phyloP scores from a whole-genome alignment of 2,113 vertebrate species.

The Trinectes maculatus region DNA sequence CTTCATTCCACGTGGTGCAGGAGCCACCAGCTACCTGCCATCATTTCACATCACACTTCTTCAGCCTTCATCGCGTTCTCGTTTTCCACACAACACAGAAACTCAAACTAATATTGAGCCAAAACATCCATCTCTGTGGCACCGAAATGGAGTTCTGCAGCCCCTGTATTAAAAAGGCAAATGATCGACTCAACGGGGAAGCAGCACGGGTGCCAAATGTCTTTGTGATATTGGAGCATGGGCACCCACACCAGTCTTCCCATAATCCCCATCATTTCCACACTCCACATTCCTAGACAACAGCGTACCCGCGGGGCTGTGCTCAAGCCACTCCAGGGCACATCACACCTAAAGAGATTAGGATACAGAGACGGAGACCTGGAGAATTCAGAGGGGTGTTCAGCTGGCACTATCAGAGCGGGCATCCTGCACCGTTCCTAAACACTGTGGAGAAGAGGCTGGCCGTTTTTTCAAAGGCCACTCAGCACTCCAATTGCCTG shows the following conservation, averaged over 20 bases:
- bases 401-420: conserved; percentile 82
- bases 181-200: conserved; percentile 78
- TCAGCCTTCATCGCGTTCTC: conserved; percentile 62
- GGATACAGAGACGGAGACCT: conserved; percentile 84
- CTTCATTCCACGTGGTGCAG: conserved; percentile 75
- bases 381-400: conserved; percentile 83
- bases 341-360: conserved; percentile 88
- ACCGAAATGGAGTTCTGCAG: conserved; percentile 68
- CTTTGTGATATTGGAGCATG: conserved; percentile 82
- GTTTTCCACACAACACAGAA: conserved; percentile 69
- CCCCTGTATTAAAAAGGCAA: conserved; percentile 74
- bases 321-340: conserved; percentile 82
- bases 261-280: conserved; percentile 85
- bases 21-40: conserved; percentile 72
- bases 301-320: conserved; percentile 80
- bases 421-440: conserved; percentile 83
- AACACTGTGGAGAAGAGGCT: conserved; percentile 81
- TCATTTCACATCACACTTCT: conserved; percentile 70
- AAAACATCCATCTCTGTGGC: conserved; percentile 70
- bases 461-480: conserved; percentile 75
- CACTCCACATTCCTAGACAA: conserved; percentile 87
- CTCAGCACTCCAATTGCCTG: conserved; percentile 62
- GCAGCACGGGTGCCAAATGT: conserved; percentile 76
- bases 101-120: conserved; percentile 66
- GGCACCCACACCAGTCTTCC: conserved; percentile 83